phyloP scores from a whole-genome alignment of 2,797 vertebrate genomes.

The Bufotes viridis region DNA sequence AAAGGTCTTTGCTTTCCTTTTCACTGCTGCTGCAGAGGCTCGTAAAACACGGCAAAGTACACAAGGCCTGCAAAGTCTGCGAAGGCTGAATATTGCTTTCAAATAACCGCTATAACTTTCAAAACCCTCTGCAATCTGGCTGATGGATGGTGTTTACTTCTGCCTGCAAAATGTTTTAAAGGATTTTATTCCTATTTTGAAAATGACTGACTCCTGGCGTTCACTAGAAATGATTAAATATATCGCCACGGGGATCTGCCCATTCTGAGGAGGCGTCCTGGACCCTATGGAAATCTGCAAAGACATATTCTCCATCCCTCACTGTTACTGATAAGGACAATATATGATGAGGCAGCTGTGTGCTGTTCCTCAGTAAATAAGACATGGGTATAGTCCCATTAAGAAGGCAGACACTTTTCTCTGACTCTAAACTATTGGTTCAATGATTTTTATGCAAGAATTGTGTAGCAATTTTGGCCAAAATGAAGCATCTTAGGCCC shows the following conservation, averaged over 20 bases:
- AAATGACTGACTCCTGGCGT: neutral
- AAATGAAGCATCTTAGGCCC: too few species aligned
- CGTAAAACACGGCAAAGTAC: conserved; percentile 8
- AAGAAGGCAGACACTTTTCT: too few species aligned
- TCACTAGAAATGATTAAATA: neutral
- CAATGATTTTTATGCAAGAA: too few species aligned
- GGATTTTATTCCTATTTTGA: neutral
- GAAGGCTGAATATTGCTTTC: neutral
- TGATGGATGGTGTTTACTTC: conserved; percentile 15
- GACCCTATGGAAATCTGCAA: neutral
- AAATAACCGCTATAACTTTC: conserved; percentile 4
- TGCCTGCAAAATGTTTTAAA: conserved; percentile 4
- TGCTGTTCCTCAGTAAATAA: too few species aligned
- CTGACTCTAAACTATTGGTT: too few species aligned
- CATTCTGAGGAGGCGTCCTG: neutral
- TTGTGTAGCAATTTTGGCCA: too few species aligned
- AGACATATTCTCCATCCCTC: neutral
- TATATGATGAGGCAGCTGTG: too few species aligned
- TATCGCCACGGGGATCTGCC: neutral
- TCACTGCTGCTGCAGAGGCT: neutral
- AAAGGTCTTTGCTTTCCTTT: neutral
- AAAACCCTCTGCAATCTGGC: neutral
- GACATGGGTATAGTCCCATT: too few species aligned
- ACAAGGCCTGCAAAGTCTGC: neutral
- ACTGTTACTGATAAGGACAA: neutral